These are phyloP conservation scores for Origma solitaria DNA, from an alignment of 2,113 vertebrate genomes.

Conservation along the genomic window DNA sequence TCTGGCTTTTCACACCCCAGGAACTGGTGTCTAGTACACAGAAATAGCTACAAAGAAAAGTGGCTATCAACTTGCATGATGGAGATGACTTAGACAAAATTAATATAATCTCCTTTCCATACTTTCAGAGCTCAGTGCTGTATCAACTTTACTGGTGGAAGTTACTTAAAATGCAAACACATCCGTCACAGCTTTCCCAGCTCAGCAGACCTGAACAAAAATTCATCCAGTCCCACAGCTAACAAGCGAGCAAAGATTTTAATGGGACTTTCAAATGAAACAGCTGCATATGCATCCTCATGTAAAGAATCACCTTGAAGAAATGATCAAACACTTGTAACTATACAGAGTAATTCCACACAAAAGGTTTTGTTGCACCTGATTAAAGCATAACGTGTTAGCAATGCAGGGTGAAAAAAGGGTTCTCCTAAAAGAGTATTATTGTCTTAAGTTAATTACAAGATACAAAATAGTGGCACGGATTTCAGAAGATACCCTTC, in stretches of 20 bases:
- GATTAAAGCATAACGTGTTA: not conserved
- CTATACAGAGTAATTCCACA: not conserved
- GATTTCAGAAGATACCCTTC: not conserved
- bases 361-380: not conserved
- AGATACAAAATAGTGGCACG: not conserved
- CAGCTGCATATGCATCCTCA: not conserved
- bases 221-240: not conserved
- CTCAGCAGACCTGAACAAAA: not conserved
- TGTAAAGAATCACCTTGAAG: not conserved
- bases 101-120: not conserved
- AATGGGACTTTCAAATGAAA: not conserved
- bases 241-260: not conserved
- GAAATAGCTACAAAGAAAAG: not conserved
- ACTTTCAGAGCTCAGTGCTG: not conserved
- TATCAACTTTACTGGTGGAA: not conserved
- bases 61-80: not conserved
- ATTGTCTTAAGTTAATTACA: slow-evolving; percentile 4
- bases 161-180: not conserved
- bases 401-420: not conserved
- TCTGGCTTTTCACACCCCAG: not conserved
- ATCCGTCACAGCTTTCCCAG: not conserved
- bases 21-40: not conserved
- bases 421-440: not conserved
- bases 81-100: not conserved
- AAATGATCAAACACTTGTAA: not conserved